phyloP scores from a whole-genome alignment of 2,888 invertebrate species.

The Caenorhabditis zanzibari region DNA sequence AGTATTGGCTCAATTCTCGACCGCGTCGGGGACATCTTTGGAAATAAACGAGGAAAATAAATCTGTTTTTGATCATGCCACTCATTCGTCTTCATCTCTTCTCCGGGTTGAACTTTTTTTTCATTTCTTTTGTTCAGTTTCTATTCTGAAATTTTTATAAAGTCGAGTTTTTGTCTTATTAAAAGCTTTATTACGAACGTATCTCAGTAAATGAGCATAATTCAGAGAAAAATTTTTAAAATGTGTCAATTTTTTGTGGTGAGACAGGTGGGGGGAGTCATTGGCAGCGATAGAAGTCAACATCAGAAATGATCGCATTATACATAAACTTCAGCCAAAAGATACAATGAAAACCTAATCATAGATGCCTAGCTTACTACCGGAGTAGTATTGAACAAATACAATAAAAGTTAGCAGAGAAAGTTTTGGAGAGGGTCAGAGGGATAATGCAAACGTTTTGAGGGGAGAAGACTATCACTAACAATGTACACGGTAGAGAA shows the following conservation, averaged over 20 bases:
- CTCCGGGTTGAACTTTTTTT: slow-evolving; percentile 49
- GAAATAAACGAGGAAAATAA: slow-evolving; percentile 66
- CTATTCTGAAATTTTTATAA: neutral
- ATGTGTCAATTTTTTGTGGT: slow-evolving; percentile 36
- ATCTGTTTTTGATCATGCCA: slow-evolving; percentile 28
- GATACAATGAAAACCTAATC: slow-evolving; percentile 60
- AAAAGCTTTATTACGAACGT: slow-evolving; percentile 61
- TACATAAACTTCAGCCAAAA: slow-evolving; percentile 42
- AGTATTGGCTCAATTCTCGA: slow-evolving; percentile 77
- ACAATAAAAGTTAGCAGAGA: slow-evolving; percentile 58
- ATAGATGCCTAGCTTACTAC: slow-evolving; percentile 66
- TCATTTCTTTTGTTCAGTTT: neutral
- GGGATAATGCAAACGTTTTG: slow-evolving; percentile 23
- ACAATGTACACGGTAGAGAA: slow-evolving; percentile 54
- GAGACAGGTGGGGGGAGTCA: slow-evolving; percentile 18
- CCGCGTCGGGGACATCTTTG: slow-evolving; percentile 79
- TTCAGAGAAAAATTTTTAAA: slow-evolving; percentile 48
- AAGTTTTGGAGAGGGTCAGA: slow-evolving; percentile 38
- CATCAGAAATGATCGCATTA: slow-evolving; percentile 53
- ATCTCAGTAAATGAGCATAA: slow-evolving; percentile 55
- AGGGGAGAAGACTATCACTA: slow-evolving; percentile 42
- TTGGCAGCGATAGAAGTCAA: slow-evolving; percentile 57
- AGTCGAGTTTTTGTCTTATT: slow-evolving; percentile 43
- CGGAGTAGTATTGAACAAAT: slow-evolving; percentile 67
- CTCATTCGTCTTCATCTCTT: slow-evolving; percentile 50